phyloP scores from a whole-genome alignment of 2,797 vertebrate species.

The Ptychobarbus kaznakovi region DNA sequence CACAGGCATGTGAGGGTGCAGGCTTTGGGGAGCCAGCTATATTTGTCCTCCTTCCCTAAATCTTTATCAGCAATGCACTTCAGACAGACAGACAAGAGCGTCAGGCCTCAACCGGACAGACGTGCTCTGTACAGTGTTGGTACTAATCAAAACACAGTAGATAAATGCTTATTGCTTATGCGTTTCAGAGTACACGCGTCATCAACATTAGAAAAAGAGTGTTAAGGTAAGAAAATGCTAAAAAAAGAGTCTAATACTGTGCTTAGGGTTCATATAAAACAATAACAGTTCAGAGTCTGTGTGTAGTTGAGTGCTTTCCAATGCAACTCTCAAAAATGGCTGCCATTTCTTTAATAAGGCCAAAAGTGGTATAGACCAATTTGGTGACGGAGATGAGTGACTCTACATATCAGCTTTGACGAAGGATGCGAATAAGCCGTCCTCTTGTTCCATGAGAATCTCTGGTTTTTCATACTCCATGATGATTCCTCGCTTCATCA shows the following conservation, averaged over 20 bases:
- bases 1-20: neutral
- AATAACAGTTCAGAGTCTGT: slow-evolving; percentile 33
- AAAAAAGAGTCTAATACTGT: slow-evolving; percentile 58
- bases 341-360: slow-evolving; percentile 28
- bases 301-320: slow-evolving; percentile 31
- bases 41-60: slow-evolving; percentile 53
- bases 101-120: slow-evolving; percentile 53
- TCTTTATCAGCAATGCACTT: slow-evolving; percentile 74
- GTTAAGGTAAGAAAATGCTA: slow-evolving; percentile 50
- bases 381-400: neutral
- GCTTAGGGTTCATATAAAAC: slow-evolving; percentile 50
- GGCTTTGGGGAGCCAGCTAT: slow-evolving; percentile 38
- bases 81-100: slow-evolving; percentile 74
- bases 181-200: slow-evolving; percentile 3
- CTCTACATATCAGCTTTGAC: slow-evolving; percentile 95
- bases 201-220: slow-evolving; percentile 45
- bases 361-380: slow-evolving; percentile 18
- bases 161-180: slow-evolving; percentile 62
- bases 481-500: slow-evolving; percentile 97
- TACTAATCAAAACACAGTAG: slow-evolving; percentile 59
- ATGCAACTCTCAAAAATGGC: neutral
- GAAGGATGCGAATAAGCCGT: slow-evolving; percentile 93
- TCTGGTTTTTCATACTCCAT: slow-evolving; percentile 92
- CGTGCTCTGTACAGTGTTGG: slow-evolving; percentile 74
- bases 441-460: slow-evolving; percentile 89